phyloP scores from a whole-genome alignment of 2,888 invertebrate genomes.

The Dastarcus helophoroides region DNA sequence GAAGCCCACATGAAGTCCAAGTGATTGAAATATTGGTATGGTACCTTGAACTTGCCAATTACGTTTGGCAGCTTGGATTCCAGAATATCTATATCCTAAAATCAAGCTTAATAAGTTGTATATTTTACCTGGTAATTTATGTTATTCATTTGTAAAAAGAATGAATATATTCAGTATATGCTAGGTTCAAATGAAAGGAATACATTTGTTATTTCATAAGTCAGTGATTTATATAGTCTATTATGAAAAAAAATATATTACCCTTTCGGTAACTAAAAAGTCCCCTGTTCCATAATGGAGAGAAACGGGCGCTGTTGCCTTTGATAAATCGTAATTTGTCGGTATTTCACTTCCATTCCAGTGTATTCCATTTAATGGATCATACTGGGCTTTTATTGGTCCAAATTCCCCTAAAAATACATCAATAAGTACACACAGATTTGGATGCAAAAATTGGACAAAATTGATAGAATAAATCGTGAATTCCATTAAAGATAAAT shows the following conservation, averaged over 20 bases:
- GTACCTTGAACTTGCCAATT: conserved; percentile 45
- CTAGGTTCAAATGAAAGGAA: no score
- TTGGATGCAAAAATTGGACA: no score
- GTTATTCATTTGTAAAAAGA: no score
- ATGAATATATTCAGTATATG: no score
- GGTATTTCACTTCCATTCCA: conserved; percentile 17
- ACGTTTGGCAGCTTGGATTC: conserved; percentile 43
- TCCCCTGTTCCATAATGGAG: conserved; percentile 44
- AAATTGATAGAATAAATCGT: no score
- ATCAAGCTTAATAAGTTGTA: no score
- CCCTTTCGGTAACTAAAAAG: conserved; percentile 39
- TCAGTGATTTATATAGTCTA: no score
- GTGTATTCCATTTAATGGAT: conserved; percentile 16
- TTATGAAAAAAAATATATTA: no score
- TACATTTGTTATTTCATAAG: no score
- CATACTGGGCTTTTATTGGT: conserved; percentile 18
- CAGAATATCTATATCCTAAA: conserved; percentile 46
- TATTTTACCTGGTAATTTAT: no score
- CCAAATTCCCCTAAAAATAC: conserved; percentile 20
- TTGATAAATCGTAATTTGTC: conserved; percentile 29
- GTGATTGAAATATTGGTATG: conserved; percentile 50
- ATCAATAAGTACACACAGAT: no score
- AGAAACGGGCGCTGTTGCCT: conserved; percentile 39
- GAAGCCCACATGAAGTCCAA: conserved; percentile 60
- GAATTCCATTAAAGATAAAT: no score